phyloP scores from a whole-genome alignment of 1,140 invertebrate genomes.

The Conopomorpha cramerella region DNA sequence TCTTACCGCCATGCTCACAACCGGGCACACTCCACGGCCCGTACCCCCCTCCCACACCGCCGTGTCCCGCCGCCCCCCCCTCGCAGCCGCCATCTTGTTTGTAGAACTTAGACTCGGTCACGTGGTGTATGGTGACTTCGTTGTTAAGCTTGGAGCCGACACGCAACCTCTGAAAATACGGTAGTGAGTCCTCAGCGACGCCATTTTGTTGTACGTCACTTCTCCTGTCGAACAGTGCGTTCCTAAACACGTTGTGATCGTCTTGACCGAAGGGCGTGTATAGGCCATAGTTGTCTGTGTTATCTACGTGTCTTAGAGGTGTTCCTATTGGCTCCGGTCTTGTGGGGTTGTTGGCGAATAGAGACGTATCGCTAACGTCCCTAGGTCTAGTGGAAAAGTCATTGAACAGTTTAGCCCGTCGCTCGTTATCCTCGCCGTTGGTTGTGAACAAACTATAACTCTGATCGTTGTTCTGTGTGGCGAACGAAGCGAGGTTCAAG shows the following conservation, averaged over 20 bases:
- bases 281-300: constrained; percentile 18
- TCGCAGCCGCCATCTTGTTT: too few species aligned
- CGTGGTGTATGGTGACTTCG: constrained; percentile 64
- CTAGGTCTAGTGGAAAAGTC: constrained; percentile 33
- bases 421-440: constrained; percentile 23
- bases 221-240: constrained; percentile 33
- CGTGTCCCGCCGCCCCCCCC: too few species aligned
- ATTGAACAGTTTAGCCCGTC: constrained; percentile 28
- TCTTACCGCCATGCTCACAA: too few species aligned
- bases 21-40: too few species aligned
- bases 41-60: too few species aligned
- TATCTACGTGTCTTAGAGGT: constrained; percentile 25
- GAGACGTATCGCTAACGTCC: constrained; percentile 18
- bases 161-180: constrained; percentile 58
- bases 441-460: constrained; percentile 47
- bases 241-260: constrained; percentile 40
- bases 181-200: constrained; percentile 33
- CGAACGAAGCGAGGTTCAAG: constrained; percentile 39
- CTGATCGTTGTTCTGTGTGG: constrained; percentile 44
- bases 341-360: constrained; percentile 25
- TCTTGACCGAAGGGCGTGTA: constrained; percentile 53
- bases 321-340: constrained; percentile 48
- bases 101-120: constrained; percentile 61
- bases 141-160: constrained; percentile 62
- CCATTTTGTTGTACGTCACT: constrained; percentile 15